Base-by-base conservation (phyloP, 1,140 invertebrate species). In the Rhagoletis zephyria region DNA sequence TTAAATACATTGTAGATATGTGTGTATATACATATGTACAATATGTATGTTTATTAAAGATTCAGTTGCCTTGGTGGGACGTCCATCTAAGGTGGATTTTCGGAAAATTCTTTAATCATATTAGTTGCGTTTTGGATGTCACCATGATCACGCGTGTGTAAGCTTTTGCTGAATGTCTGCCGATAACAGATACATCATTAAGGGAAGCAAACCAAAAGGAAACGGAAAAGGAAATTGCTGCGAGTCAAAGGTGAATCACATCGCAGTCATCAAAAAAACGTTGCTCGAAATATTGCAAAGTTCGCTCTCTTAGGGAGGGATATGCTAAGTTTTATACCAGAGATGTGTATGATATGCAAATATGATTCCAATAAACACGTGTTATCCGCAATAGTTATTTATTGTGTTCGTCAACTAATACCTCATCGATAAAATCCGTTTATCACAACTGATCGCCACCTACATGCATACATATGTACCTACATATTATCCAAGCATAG, bases 121-220 rank as follows among this genome's bases (percentile, higher is more conserved):
- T 88, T 89, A 93, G 92, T 93, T 91, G 92, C 90, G 92, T 92
- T 93, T 93, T 93, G 90, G 92, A 93, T 93, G 92, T 92, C 92
- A 93, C 89, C 90, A 91, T 90, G 89, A 86, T 90, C 91, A 91
- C 90, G 90, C 88, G 89, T 87, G 89, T 60, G 19, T 42, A 64
- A 45, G 3, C 30, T 12, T 67, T 12, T 19, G 40, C 45, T 42
- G 48, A 65, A 30, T 67, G 12, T n/a, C 30, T 42, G 16, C 60
- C 59, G n/a, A 45, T 74, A 70, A 60, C 19, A 61, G 9, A 40
- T 40, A 60, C 48, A 81, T 16, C 16, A 56, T 4, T 14, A 56
- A 59, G 51, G 45, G 51, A 77, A 87, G 61, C 16, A 12, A 59
- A 9, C n/a, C n/a, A 19, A 30, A n/a, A n/a, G 14, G 59, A 74